Evolutionary conservation across 1,140 invertebrate genomes (phyloP), one percentile per base, ranked within the genome.

Genomic region (Helicoverpa armigera): DNA sequence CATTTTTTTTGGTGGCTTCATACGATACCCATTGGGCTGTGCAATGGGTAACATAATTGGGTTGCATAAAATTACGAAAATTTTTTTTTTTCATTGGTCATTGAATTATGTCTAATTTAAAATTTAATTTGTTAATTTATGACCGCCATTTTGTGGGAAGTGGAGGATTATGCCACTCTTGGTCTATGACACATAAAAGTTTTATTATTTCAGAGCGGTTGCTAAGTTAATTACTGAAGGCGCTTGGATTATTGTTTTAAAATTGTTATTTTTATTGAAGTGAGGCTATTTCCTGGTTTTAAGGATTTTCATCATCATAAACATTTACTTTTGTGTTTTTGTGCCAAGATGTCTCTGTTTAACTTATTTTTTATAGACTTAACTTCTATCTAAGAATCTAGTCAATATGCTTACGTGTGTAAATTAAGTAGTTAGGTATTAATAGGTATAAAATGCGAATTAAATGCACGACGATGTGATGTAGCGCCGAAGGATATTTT

Each of bases 371-470:
- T 43, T 43, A 43, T 5, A 43, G 9, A 43, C 35, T 43, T 43
- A 43, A 43, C 35, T 79, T 53, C 67, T 74, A 61, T 77, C 23
- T 14, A 16, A 31, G 5, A 16, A 23, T 53, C 75, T 67, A 67
- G 50, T 69, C 51, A 54, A 54, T 70, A 70, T 70, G 67, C 67
- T 70, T 70, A 18, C 48, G 16, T 67, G 18, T 67, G 23, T 60
- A 60, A 50, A 43, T 43, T 67, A 67, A 53, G 65, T 70, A 54
- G 48, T 53, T 70, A 70, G 23, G 67, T 70, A 70, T 23, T 16
- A 5, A 18, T 70, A 70, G 50, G 50, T 70, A 70, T 70, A 50
- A 35, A 70, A 70, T 67, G 67, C 50, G 67, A 70, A 53, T 70
- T 67, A 54, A 70, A 72, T 69, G 50, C 69, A 72, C 35, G 69